Base-by-base conservation (phyloP, 2,113 vertebrate species). In the Odocoileus hemionus region DNA sequence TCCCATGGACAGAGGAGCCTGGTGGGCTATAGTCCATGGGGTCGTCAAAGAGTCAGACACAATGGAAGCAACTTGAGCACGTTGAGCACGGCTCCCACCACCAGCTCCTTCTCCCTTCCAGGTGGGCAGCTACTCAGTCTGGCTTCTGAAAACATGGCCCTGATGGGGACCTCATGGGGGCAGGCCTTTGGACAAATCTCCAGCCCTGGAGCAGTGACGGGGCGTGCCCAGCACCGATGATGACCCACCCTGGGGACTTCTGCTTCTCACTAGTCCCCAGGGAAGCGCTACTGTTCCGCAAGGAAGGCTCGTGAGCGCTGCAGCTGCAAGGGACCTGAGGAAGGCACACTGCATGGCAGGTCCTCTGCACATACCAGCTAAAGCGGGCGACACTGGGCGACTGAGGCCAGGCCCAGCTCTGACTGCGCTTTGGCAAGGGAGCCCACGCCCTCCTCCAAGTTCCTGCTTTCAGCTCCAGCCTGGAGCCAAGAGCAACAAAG, bases 201-300 rank as follows among this genome's bases (percentile, higher is more conserved):
- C 55, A 91, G 86, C 36, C 45, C 57, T n/a, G 54, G 89, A 57
- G 47, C 91, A 86, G 90, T 90, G 64, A 43, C 60, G 7, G 57
- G 67, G 30, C 3, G 0, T 19, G 61, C 6, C 52, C n/a, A 15
- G 19, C 64, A 84, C n/a, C 10, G 7, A 92, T 23, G 67, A 83
- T 30, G 50, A 39, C 70, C 28, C 36, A 23, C 1, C 1, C 87
- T 21, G 36, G 90, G 93, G 64, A 97, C 96, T 79, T 95, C 93
- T 80, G 82, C 80, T 82, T 92, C 84, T 94, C 90, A 39, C 94
- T 30, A 36, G 92, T 89, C 95, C 50, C 93, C 86, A 33, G 82
- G 86, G 94, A 36, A 92, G 91, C n/a, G 60, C 43, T 92, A 64
- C 45, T 67, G 39, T 95, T 82, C 61, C 58, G 74, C 54, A n/a